Conservation (phyloP, 2,797 vertebrate genomes). For the Phataginus tricuspis region DNA sequence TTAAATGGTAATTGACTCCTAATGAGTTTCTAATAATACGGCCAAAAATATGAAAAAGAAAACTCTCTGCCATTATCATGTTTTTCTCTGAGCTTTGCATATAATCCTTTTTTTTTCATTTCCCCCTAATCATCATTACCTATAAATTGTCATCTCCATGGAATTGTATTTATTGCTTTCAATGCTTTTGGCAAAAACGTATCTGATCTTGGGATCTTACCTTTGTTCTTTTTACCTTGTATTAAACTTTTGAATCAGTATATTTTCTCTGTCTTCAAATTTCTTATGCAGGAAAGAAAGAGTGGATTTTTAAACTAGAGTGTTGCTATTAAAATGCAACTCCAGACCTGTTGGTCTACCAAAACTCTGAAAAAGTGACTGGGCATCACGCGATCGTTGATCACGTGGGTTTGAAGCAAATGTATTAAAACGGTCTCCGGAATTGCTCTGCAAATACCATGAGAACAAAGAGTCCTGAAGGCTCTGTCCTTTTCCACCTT, state of each 20-base stretch:
- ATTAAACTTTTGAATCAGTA: neutral
- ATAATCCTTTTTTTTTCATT: neutral
- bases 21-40: slow-evolving; percentile 31
- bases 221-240: slow-evolving; percentile 19
- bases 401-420: slow-evolving; percentile 4
- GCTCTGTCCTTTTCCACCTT: slow-evolving; percentile 41
- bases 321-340: slow-evolving; percentile 48
- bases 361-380: slow-evolving; percentile 11
- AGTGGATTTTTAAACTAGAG: neutral
- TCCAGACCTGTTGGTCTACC: neutral
- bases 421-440: neutral
- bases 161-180: neutral
- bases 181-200: neutral
- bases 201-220: neutral
- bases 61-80: neutral
- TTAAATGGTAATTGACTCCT: slow-evolving; percentile 1
- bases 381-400: neutral
- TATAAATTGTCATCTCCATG: neutral
- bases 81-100: neutral
- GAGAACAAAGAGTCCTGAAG: slow-evolving; percentile 8
- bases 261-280: neutral
- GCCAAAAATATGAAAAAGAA: neutral
- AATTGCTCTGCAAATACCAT: neutral
- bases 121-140: neutral
- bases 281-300: neutral